phyloP scores from a whole-genome alignment of 35 echinoderm and acorn worm species.

The Ophioderma brevispina region DNA sequence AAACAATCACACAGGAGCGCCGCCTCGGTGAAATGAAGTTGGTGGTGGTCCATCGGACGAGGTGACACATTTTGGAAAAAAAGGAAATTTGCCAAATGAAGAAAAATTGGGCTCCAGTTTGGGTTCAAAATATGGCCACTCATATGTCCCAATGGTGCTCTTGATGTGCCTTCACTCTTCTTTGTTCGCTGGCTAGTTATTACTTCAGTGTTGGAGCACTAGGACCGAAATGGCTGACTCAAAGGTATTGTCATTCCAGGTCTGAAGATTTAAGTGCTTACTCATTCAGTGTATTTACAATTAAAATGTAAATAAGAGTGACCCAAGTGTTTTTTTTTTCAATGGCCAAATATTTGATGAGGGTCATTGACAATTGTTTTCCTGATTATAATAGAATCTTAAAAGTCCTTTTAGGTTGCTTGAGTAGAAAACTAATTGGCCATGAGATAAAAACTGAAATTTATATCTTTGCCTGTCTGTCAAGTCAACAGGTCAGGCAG shows the following conservation, averaged over 20 bases:
- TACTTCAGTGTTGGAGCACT: constrained; percentile 25
- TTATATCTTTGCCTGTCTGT: no score
- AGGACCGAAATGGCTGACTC: not conserved
- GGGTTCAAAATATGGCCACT: constrained; percentile 27
- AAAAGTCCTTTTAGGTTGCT: no score
- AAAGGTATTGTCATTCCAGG: not conserved
- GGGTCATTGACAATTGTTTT: no score
- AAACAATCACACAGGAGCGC: not conserved
- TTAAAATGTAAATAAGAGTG: no score
- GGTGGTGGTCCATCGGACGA: not conserved
- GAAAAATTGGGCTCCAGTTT: constrained; percentile 24
- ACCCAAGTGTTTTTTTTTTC: no score
- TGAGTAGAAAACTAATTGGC: no score
- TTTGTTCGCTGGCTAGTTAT: not conserved
- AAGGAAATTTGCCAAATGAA: constrained; percentile 35
- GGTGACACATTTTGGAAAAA: constrained; percentile 1
- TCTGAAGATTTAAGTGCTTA: no score
- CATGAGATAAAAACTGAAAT: no score
- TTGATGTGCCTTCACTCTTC: constrained; percentile 34
- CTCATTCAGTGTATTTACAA: no score
- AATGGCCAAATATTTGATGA: no score
- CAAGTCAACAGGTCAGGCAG: no score
- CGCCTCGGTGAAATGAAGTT: not conserved
- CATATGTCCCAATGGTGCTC: constrained; percentile 26
- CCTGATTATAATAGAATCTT: no score